Conservation (phyloP, 30 jellyfish, hydroid and myxozoan species). For the Pseudorhiza aurosa region DNA sequence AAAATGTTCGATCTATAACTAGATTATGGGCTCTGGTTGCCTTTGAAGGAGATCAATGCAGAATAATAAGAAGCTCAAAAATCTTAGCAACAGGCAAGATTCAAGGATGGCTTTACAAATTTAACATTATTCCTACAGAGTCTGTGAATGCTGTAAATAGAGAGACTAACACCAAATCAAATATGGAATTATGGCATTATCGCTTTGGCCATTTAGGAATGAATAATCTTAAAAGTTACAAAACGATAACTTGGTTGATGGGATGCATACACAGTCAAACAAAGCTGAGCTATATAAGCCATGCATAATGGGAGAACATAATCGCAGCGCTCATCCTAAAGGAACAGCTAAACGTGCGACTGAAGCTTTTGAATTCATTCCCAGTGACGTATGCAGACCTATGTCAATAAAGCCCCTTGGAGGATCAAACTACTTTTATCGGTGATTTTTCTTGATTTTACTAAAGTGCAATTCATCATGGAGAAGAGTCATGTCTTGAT, state of each 20-base stretch:
- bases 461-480: slow-evolving; percentile 23
- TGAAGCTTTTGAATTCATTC: slow-evolving; percentile 27
- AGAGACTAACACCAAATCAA: slow-evolving; percentile 12
- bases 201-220: slow-evolving; percentile 57
- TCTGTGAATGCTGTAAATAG: slow-evolving; percentile 19
- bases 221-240: slow-evolving; percentile 36
- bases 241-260: slow-evolving; percentile 48
- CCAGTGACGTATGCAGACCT: slow-evolving; percentile 57
- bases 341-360: slow-evolving; percentile 28
- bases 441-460: slow-evolving; percentile 51
- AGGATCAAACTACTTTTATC: slow-evolving; percentile 52
- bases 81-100: slow-evolving; percentile 32
- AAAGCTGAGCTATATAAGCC: slow-evolving; percentile 24
- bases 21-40: slow-evolving; percentile 52
- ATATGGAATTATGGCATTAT: slow-evolving; percentile 48
- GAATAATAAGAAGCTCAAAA: slow-evolving; percentile 20
- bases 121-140: slow-evolving; percentile 17
- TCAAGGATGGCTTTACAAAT: slow-evolving; percentile 37
- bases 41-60: slow-evolving; percentile 56
- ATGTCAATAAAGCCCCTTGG: slow-evolving; percentile 33
- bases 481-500: slow-evolving; percentile 5
- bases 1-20: slow-evolving; percentile 56
- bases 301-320: slow-evolving; percentile 57
- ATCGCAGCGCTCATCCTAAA: slow-evolving; percentile 40
- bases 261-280: slow-evolving; percentile 26